Evolutionary conservation across 2,113 vertebrate genomes (phyloP).

Genomic region (Ciconia stormi): DNA sequence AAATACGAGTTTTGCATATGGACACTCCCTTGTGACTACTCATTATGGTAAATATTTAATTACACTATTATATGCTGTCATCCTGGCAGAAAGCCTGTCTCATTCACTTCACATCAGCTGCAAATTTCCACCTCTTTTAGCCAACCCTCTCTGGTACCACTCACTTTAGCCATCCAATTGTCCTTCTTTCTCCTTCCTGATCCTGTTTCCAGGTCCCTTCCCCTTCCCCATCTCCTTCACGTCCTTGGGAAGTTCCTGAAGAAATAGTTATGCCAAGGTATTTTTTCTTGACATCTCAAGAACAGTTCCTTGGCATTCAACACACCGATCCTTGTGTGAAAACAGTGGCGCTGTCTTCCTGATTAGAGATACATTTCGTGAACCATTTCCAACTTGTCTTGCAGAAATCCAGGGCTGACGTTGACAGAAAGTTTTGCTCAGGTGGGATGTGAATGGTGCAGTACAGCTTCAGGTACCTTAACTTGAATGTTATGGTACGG

Average conservation of each 20-base stretch:
- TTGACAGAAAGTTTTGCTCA: neutral
- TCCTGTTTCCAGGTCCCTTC: neutral
- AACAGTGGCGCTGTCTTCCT: neutral
- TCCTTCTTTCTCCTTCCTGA: neutral
- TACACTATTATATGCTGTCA: neutral
- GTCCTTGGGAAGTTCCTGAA: neutral
- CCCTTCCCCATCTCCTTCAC: neutral
- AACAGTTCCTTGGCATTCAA: neutral
- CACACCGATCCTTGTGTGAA: neutral
- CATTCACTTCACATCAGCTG: neutral
- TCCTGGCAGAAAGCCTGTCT: neutral
- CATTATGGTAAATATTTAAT: slow-evolving; percentile 20
- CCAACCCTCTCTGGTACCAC: neutral
- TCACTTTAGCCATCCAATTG: neutral
- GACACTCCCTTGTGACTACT: neutral
- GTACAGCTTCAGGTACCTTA: neutral
- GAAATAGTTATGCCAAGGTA: neutral
- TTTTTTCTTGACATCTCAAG: neutral
- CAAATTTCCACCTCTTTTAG: neutral
- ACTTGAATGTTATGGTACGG: rapidly evolving
- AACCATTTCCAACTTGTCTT: neutral
- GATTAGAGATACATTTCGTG: neutral
- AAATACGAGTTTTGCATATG: neutral
- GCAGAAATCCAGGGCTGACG: neutral
- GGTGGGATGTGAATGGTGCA: neutral